phyloP scores from a whole-genome alignment of 2,113 vertebrate species.

The Smithornis capensis region DNA sequence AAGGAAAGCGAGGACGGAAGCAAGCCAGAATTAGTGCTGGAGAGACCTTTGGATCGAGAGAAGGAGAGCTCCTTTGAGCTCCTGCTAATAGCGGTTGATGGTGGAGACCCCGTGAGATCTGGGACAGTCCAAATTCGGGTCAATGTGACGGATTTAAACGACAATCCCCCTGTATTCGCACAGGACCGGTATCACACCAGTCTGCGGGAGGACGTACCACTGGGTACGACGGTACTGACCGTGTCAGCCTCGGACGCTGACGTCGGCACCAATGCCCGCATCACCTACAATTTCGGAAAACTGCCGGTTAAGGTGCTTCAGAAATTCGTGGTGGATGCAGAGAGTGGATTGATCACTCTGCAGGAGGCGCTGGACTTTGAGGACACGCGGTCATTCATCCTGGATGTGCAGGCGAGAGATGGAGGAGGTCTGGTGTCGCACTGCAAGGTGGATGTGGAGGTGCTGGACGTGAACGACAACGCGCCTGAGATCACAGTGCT shows the following conservation, averaged over 20 bases:
- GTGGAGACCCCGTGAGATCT: neutral
- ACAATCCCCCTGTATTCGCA: constrained; percentile 72
- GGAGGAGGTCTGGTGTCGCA: constrained; percentile 64
- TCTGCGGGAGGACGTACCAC: constrained; percentile 61
- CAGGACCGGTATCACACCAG: constrained; percentile 57
- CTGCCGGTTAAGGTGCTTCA: neutral
- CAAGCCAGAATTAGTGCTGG: neutral
- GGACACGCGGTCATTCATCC: neutral
- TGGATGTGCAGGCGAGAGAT: constrained; percentile 73
- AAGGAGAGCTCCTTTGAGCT: neutral
- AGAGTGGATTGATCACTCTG: neutral
- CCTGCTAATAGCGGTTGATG: neutral
- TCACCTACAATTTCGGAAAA: constrained; percentile 37
- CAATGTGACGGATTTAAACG: neutral
- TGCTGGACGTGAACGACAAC: neutral
- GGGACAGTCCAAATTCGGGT: neutral
- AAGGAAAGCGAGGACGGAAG: neutral
- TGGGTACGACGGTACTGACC: constrained; percentile 37
- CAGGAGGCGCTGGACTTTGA: constrained; percentile 32
- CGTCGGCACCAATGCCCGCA: constrained; percentile 34
- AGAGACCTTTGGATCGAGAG: neutral
- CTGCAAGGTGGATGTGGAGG: constrained; percentile 48
- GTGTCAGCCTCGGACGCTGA: constrained; percentile 71
- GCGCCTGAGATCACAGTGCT: accelerated
- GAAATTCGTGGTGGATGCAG: neutral